Conservation (phyloP, 2,797 vertebrate species). For the Rhabdomys pumilio region DNA sequence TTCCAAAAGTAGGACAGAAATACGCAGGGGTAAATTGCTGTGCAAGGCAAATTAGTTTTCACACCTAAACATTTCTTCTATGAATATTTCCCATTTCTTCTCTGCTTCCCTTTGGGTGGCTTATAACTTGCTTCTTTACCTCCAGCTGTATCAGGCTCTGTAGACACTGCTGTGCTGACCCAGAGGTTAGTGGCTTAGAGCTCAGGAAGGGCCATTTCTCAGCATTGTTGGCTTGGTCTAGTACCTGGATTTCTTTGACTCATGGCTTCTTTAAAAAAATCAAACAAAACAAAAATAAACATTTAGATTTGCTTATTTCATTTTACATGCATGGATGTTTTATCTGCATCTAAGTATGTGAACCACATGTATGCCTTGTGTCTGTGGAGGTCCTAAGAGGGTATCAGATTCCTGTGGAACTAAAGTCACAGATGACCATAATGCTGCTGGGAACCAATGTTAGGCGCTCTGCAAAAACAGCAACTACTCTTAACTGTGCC, state of each 20-base stretch:
- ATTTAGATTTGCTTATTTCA: not conserved
- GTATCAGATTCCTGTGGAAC: not conserved
- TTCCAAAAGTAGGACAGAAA: slow-evolving; percentile 44
- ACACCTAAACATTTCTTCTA: not conserved
- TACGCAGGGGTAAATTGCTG: not conserved
- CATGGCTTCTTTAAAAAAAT: not conserved
- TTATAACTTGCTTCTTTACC: not conserved
- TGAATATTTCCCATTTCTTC: not conserved
- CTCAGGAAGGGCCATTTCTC: not conserved
- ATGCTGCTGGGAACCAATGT: not conserved
- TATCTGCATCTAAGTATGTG: not conserved
- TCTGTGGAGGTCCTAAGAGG: not conserved
- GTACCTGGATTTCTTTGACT: not conserved
- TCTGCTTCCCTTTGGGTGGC: not conserved
- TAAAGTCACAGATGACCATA: not conserved
- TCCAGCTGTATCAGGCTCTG: not conserved
- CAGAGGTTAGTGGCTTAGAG: fast-evolving
- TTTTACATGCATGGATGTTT: not conserved
- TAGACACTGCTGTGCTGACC: not conserved
- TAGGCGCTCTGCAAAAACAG: not conserved
- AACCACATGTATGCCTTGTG: not conserved
- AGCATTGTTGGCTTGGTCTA: not conserved
- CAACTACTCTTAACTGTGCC: not conserved
- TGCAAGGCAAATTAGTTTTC: slow-evolving; percentile 15
- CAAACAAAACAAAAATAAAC: not conserved